Evolutionary conservation across 2,797 vertebrate species (phyloP), one percentile per base, ranked within the genome.

Genomic region (Sparus aurata): DNA sequence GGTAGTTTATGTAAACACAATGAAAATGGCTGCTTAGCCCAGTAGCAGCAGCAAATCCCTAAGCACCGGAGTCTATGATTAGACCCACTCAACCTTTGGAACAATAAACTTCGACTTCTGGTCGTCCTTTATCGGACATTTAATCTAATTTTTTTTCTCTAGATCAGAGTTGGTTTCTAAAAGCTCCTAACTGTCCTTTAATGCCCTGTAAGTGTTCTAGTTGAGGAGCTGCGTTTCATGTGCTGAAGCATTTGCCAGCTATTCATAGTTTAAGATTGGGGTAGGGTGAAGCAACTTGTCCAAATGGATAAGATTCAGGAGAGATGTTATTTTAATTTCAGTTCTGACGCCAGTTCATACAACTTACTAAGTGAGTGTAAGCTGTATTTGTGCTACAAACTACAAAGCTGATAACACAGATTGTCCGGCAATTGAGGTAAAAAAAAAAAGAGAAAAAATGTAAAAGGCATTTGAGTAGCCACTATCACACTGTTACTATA

Each of bases 1-100:
- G 79, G 85, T 86, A 92, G 89, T 93, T 95, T 82, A 83, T 94
- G 83, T 94, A 94, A 94, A 95, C 91, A 94, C 68, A 60, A 76
- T 72, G 76, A 83, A 93, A 89, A 93, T 86, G 76, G 79, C 85
- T 75, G 79, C 88, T 91, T 84, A 82, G 87, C 76, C 85, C 87
- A 89, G 92, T 91, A 94, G 94, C 90, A 88, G 89, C 69, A 88
- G 87, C 75, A 91, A 91, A 89, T 91, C 83, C 71, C 83, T 75
- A 85, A 90, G 80, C 89, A 85, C 80, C 80, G 70, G 73, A 90
- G 86, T 78, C 89, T 86, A 68, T 91, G 85, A 94, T 95, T 93
- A 94, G 89, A 91, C 66, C 83, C 86, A 80, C 87, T 93, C 80
- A 91, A 78, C 82, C 83, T 91, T 86, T 90, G 84, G 77, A 93